Percentiles rank a stretch among this genome's conserved stretches.
Evolutionary conservation across 1,140 invertebrate genomes (phyloP).

Genomic region (Polypedilum vanderplanki): DNA sequence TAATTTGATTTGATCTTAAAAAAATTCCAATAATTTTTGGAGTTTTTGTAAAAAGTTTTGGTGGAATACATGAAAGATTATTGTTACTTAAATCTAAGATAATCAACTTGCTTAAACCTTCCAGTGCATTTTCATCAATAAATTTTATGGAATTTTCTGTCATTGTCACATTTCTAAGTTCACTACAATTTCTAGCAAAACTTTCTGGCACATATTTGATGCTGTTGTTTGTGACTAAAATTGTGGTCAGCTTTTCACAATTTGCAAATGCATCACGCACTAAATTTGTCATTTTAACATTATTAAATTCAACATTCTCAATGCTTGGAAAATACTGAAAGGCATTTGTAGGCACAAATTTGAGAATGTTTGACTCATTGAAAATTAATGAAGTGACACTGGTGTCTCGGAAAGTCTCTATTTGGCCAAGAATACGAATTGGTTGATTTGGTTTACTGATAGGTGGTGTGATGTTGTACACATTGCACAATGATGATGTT

Average conservation of each 20-base stretch:
- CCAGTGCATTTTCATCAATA: neutral
- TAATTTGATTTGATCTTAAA: neutral
- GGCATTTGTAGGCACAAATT: neutral
- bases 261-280: too few species aligned
- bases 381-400: neutral
- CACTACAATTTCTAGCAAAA: too few species aligned
- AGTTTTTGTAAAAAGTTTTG: neutral
- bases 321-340: neutral
- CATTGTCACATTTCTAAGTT: neutral
- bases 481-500: neutral
- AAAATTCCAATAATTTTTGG: neutral
- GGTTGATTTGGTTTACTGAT: neutral
- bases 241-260: too few species aligned
- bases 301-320: neutral
- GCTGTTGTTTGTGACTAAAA: too few species aligned
- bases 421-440: neutral
- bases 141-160: neutral
- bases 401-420: neutral
- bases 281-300: neutral
- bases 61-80: neutral
- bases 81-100: neutral
- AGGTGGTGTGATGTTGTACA: neutral
- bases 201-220: too few species aligned
- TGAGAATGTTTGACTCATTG: neutral
- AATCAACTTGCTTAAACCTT: neutral